Conservation (phyloP, 2,113 vertebrate species). For the Onychorhynchus coronatus region DNA sequence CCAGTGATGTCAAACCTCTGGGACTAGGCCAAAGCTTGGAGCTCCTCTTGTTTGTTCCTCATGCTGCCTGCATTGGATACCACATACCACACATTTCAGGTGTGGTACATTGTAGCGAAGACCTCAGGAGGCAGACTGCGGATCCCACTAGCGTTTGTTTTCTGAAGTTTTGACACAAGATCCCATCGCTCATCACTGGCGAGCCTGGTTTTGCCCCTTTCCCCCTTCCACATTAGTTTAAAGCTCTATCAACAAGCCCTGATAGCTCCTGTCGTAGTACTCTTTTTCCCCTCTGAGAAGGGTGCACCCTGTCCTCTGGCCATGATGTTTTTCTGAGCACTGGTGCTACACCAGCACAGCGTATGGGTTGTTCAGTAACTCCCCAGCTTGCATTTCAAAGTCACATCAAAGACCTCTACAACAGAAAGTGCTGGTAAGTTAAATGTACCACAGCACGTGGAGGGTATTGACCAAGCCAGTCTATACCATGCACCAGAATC, state of each 20-base stretch:
- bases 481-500: not conserved
- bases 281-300: not conserved
- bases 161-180: not conserved
- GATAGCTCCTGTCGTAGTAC: not conserved
- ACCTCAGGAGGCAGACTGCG: not conserved
- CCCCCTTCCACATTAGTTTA: not conserved
- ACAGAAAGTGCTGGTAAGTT: not conserved
- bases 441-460: fast-evolving
- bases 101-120: not conserved
- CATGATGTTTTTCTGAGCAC: fast-evolving
- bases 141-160: not conserved
- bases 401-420: not conserved
- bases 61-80: not conserved
- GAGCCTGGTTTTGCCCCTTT: not conserved
- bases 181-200: not conserved
- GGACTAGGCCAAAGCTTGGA: not conserved
- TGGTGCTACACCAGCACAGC: not conserved
- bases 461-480: not conserved
- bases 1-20: not conserved
- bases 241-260: not conserved
- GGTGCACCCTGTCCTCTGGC: not conserved
- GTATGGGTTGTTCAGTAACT: not conserved
- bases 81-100: too few relatives aligned
- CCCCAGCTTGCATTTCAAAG: not conserved
- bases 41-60: not conserved